Base-by-base conservation (phyloP, 2,797 vertebrate species). In the Microtus obscurus region DNA sequence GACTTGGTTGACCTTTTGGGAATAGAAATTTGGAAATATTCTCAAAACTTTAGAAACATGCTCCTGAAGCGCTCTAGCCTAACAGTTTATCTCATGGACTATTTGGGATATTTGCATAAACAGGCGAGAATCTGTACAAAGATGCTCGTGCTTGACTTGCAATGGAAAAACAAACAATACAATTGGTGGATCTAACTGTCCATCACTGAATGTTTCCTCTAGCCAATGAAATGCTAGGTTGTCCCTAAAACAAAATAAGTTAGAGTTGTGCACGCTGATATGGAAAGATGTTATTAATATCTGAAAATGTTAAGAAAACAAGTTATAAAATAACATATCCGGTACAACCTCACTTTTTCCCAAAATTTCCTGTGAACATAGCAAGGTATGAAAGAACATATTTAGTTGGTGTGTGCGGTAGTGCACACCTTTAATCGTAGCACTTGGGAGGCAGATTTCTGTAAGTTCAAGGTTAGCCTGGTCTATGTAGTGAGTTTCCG, bases 171-270 rank as follows among this genome's bases (percentile, higher is more conserved):
- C 4, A 5, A n/a, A 51, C 4, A 5, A 90, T 19, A 77, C 23
- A 48, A 21, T 43, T 25, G 19, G 61, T 48, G 17, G 3, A 40
- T 34, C n/a, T 87, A 93, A 69, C 31, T 91, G 63, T 82, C 21
- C 21, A 37, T 79, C 31, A 69, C 17, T 74, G 79, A 90, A 61
- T 87, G 76, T 31, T 67, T 88, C 48, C 23, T 87, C 17, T 76
- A 16, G 45, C 40, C 56, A 65, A 67, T 74, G 14, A 96, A 93
- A 86, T 78, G n/a, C 14, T 13, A 51, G n/a, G 8, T n/a, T 74
- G 10, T 63, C 40, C 10, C 51, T 86, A 95, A 91, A 85, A 89
- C 23, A 94, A 45, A 92, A 81, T 71, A 48, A 93, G 40, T 6
- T 71, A 81, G 65, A 86, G 9, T 79, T 73, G 13, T 86, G 27